Base-by-base conservation (phyloP, 2,113 vertebrate genomes). In the Paracanthobrama guichenoti region DNA sequence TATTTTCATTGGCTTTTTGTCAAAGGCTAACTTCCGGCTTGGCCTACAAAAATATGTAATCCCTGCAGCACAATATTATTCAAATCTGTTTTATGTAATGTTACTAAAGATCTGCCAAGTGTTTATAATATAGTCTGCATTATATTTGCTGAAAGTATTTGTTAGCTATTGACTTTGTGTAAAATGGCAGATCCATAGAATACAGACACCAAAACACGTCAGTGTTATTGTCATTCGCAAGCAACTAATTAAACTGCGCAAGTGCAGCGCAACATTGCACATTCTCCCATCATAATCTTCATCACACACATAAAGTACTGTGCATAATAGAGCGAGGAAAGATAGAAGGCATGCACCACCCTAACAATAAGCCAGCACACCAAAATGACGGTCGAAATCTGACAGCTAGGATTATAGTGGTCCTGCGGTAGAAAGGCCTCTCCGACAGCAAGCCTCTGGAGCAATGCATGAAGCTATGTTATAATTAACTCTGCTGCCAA, bases 401-500 rank as follows among this genome's bases (percentile, higher is more conserved):
- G 95, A 95, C 95, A 96, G 92, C 88, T 95, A 96, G 95, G 93
- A 95, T 94, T 95, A 93, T 84, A 92, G 91, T 94, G 89, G 91
- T 82, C 42, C 90, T 84, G 93, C 42, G 69, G 72, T 89, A 89
- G 91, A 87, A 92, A 94, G 91, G 90, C 71, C 85, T 86, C 89
- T 93, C 82, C 93, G 92, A 93, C 93, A 93, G 91, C 87, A 90
- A 86, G 79, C 90, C 91, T 94, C 90, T 89, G 89, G 94, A 93
- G 90, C 91, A 93, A 93, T 91, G 90, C 89, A 92, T 93, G 93
- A 92, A 94, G 86, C 93, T 94, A 93, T 93, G 92, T 95, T 95
- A 96, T 96, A 99, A 98, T 98, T 97, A 98, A 96, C 91, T 91
- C 92, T 92, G 90, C 94, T 97, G 96, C 95, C 96, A 97, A 95